These are phyloP conservation scores for Xestobium rufovillosum DNA, from an alignment of 2,888 invertebrate species.

Conservation along the genomic window DNA sequence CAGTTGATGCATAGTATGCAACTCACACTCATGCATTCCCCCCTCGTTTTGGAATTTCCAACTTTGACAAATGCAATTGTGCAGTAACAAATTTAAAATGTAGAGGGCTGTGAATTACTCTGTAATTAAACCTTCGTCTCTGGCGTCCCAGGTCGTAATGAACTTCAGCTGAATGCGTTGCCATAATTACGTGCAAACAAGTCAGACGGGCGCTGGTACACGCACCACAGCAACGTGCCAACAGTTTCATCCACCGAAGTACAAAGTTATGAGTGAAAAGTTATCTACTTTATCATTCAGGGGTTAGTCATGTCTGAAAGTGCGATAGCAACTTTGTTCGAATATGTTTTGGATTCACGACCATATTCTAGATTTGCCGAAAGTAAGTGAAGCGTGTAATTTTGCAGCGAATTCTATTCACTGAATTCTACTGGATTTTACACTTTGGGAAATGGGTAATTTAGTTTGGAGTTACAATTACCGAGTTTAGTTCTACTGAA, in stretches of 20 bases:
- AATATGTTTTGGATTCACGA: slow-evolving; percentile 1
- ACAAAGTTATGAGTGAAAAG: slow-evolving; percentile 28
- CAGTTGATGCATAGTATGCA: too few relatives aligned
- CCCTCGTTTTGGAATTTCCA: too few relatives aligned
- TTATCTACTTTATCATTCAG: slow-evolving; percentile 19
- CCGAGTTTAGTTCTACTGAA: too few relatives aligned
- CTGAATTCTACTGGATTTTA: too few relatives aligned
- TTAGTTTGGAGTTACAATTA: too few relatives aligned
- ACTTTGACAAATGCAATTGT: slow-evolving; percentile 20
- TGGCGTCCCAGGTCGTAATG: slow-evolving; percentile 30
- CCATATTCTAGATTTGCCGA: neutral
- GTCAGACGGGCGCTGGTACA: slow-evolving; percentile 31
- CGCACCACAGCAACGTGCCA: slow-evolving; percentile 22
- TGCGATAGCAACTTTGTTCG: slow-evolving; percentile 14
- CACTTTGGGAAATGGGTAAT: too few relatives aligned
- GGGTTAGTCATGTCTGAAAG: slow-evolving; percentile 22
- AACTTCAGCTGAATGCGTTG: slow-evolving; percentile 36
- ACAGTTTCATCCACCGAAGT: slow-evolving; percentile 23
- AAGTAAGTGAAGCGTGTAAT: neutral
- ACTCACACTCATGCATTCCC: too few relatives aligned
- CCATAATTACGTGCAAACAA: slow-evolving; percentile 40
- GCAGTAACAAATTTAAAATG: slow-evolving; percentile 31
- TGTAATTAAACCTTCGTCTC: slow-evolving; percentile 35
- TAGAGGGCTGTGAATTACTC: slow-evolving; percentile 35
- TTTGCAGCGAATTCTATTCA: neutral